Conservation (phyloP, 2,888 invertebrate genomes). For the Conomelus anceps region DNA sequence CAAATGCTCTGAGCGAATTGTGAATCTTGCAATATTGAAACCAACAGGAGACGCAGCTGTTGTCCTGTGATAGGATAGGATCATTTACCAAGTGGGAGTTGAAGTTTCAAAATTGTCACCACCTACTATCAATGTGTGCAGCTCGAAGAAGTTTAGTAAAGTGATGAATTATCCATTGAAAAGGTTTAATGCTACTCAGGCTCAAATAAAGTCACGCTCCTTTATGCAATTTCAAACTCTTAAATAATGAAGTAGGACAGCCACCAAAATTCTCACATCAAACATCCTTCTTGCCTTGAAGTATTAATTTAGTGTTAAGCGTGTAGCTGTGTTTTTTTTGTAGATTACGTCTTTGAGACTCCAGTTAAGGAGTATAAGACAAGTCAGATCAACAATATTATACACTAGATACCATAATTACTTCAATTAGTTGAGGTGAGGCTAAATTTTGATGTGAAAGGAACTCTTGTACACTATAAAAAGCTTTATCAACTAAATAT, state of each 20-base stretch:
- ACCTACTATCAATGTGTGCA: background rate
- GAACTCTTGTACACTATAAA: no score
- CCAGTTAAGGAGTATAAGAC: no score
- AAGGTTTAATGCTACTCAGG: background rate
- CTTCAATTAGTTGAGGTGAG: no score
- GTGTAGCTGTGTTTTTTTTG: no score
- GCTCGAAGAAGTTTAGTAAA: background rate
- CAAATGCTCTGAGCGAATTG: background rate
- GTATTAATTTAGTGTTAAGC: background rate
- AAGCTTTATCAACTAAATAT: no score
- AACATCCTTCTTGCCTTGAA: background rate
- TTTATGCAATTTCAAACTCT: background rate
- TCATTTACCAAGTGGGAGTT: background rate
- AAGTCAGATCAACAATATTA: no score
- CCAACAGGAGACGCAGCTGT: background rate
- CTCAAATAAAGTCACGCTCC: background rate
- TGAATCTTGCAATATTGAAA: background rate
- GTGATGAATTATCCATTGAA: background rate
- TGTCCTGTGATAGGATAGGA: background rate
- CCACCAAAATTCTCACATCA: background rate
- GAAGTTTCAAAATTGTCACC: background rate
- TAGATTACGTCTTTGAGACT: no score
- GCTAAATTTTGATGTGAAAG: no score
- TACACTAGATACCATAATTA: no score
- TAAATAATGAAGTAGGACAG: background rate